Base-by-base conservation (phyloP, 53 echinoderm and acorn worm species). In the Glandiceps talaboti region DNA sequence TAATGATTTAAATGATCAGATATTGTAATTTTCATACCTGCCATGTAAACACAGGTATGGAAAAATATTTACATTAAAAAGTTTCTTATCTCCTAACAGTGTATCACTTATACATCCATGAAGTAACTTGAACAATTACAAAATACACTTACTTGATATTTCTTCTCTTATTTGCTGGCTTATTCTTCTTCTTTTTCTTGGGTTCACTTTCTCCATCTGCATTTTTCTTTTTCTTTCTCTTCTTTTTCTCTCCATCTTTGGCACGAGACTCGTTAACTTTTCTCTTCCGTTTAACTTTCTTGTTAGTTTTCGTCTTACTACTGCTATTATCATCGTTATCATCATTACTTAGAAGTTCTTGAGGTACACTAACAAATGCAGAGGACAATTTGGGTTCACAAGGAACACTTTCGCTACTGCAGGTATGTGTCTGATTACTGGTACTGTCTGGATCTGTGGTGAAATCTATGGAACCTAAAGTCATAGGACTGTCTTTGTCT, bases 71-170 rank as follows among this genome's bases (percentile, higher is more conserved):
- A n/a, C n/a, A n/a, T n/a, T n/a, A n/a, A n/a, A n/a, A n/a, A n/a
- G n/a, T n/a, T n/a, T n/a, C n/a, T n/a, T n/a, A n/a, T n/a, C n/a
- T n/a, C n/a, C n/a, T n/a, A n/a, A n/a, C n/a, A n/a, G n/a, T n/a
- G n/a, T n/a, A n/a, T n/a, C n/a, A n/a, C n/a, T n/a, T n/a, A n/a
- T n/a, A n/a, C n/a, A n/a, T n/a, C n/a, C n/a, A n/a, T n/a, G n/a
- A n/a, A n/a, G n/a, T n/a, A n/a, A n/a, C n/a, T n/a, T n/a, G n/a
- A n/a, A n/a, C n/a, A n/a, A n/a, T n/a, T n/a, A n/a, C n/a, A 20
- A 45, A 20, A 45, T 45, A 27, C 0, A 80, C 91, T 86, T 81
- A 94, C 94, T 91, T 84, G 32, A 94, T 94, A 73, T 94, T 91
- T 83, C 94, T 89, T 77, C 94, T 91, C 78, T 84, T 45, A 27